Conservation (phyloP, 2,888 invertebrate genomes). For the Zaprionus bogoriensis region DNA sequence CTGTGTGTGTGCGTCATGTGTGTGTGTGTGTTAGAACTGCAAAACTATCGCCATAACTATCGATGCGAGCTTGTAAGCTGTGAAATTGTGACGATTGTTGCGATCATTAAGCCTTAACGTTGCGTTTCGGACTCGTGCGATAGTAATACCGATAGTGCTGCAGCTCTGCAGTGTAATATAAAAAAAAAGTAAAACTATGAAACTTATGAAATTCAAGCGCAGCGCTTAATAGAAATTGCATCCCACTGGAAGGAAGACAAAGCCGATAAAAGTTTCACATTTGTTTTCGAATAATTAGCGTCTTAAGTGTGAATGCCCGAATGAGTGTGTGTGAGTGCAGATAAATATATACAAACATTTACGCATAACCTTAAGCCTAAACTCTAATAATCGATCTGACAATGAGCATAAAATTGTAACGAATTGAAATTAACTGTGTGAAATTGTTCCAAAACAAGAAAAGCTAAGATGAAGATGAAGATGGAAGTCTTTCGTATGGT, state of each 20-base stretch:
- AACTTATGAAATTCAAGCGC: constrained; percentile 22
- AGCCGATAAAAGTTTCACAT: constrained; percentile 42
- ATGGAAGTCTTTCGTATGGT: constrained; percentile 27
- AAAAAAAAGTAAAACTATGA: constrained; percentile 37
- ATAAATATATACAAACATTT: constrained; percentile 36
- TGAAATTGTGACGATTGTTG: background rate
- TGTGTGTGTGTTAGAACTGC: background rate
- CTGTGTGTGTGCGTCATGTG: background rate
- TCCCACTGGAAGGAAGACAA: constrained; percentile 3
- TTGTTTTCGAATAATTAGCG: constrained; percentile 61
- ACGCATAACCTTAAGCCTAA: constrained; percentile 40
- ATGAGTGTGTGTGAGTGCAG: constrained; percentile 21
- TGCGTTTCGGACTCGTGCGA: background rate
- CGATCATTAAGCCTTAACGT: background rate
- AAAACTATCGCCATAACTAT: background rate
- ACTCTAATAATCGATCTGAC: constrained; percentile 47
- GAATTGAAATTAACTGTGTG: constrained; percentile 62
- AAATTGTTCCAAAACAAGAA: constrained; percentile 40
- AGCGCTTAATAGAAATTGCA: constrained; percentile 18
- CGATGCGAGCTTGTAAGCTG: background rate
- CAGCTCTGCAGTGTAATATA: constrained; percentile 26
- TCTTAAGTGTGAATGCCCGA: constrained; percentile 38
- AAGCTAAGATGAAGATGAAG: background rate
- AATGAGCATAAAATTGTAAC: constrained; percentile 56
- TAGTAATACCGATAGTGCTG: background rate